These are phyloP conservation scores for Epinotia bilunana DNA, from an alignment of 2,888 invertebrate species.

Conservation along the genomic window DNA sequence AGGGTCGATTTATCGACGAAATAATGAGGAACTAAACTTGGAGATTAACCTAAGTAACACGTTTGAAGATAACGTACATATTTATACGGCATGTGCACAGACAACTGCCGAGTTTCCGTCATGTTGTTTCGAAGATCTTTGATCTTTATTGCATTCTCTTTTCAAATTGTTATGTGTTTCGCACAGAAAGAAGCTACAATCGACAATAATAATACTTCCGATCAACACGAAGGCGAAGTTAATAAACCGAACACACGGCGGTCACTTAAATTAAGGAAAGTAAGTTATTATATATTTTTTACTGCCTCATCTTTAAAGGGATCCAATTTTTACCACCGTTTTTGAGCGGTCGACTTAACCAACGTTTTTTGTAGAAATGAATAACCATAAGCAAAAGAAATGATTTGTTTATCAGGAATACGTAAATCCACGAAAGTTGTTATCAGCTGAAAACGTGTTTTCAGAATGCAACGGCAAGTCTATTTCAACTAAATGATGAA, in stretches of 20 bases:
- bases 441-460: too few relatives aligned
- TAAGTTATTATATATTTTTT: not conserved
- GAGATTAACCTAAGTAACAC: too few relatives aligned
- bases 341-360: too few relatives aligned
- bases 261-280: conserved; percentile 10
- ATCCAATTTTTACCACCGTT: too few relatives aligned
- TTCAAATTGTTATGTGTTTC: not conserved
- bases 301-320: too few relatives aligned
- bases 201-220: not conserved
- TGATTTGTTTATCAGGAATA: too few relatives aligned
- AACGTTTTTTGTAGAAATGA: too few relatives aligned
- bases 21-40: too few relatives aligned
- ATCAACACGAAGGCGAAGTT: not conserved
- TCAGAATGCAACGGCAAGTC: conserved; percentile 13
- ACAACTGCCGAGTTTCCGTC: not conserved
- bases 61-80: conserved; percentile 1
- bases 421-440: not conserved
- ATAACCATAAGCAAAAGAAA: too few relatives aligned
- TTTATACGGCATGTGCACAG: not conserved
- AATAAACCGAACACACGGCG: not conserved
- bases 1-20: too few relatives aligned
- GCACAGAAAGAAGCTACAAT: not conserved
- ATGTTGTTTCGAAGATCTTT: conserved; percentile 3
- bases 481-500: not conserved
- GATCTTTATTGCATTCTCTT: not conserved